Evolutionary conservation across 2,888 invertebrate species (phyloP).

Genomic region (Lymantria dispar): DNA sequence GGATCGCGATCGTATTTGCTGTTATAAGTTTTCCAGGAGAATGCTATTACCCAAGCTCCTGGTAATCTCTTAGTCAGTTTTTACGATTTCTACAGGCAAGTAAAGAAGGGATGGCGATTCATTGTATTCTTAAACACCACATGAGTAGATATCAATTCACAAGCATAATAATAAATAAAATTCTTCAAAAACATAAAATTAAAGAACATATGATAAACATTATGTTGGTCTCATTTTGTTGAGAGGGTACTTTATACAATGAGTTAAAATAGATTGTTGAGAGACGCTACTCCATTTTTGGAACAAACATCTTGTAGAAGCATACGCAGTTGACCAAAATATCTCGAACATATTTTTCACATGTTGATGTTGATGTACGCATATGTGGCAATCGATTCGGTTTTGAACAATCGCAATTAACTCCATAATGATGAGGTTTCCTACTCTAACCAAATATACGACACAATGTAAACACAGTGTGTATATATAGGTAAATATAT

Average conservation of each 20-base stretch:
- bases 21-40: no score
- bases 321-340: conserved; percentile 40
- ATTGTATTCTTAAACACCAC: no score
- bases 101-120: no score
- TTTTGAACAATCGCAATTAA: conserved; percentile 52
- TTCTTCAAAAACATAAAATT: no score
- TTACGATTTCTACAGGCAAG: no score
- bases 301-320: conserved; percentile 44
- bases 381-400: conserved; percentile 17
- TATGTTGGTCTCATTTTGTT: conserved; percentile 50
- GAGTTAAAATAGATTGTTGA: conserved; percentile 51
- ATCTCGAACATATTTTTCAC: conserved; percentile 31
- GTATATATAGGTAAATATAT: not conserved
- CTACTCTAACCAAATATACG: conserved; percentile 58
- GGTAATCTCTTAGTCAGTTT: no score
- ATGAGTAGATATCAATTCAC: no score
- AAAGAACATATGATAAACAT: conserved; percentile 28
- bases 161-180: no score
- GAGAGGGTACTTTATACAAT: conserved; percentile 54
- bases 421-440: conserved; percentile 42
- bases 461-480: conserved; percentile 39
- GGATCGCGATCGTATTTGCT: no score
- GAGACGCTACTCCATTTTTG: not conserved
- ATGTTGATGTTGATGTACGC: conserved; percentile 25
- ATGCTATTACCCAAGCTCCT: no score